A percentile compares a stretch with the other conserved stretches of the same genome.
Evolutionary conservation across 2,113 vertebrate species (phyloP).

Genomic region (Tringa solitaria): DNA sequence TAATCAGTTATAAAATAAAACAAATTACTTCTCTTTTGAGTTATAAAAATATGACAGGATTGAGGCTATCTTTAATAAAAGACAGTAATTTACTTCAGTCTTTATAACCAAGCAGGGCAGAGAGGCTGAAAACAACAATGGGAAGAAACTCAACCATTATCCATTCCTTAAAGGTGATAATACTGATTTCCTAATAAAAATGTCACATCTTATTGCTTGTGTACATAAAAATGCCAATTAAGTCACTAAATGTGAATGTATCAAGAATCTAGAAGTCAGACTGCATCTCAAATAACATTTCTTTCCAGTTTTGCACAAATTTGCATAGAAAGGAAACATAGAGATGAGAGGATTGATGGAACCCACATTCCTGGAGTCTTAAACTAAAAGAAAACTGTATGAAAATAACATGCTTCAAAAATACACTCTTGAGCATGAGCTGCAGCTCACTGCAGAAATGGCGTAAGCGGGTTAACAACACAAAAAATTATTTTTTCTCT

Average conservation of each 20-base stretch:
- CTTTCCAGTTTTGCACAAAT: not conserved
- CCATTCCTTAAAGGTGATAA: not conserved
- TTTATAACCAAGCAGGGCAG: not conserved
- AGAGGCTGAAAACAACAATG: not conserved
- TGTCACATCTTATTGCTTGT: not conserved
- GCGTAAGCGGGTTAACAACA: not conserved
- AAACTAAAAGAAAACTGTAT: not conserved
- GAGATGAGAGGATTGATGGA: not conserved
- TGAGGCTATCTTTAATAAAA: not conserved
- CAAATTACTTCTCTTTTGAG: not conserved
- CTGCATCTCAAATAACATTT: not conserved
- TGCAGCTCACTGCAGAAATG: not conserved
- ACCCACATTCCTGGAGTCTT: not conserved
- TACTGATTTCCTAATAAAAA: not conserved
- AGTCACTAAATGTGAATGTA: not conserved
- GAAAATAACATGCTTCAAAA: not conserved
- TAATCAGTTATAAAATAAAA: not conserved
- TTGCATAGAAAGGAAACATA: not conserved
- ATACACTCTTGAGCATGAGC: not conserved
- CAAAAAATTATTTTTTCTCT: not conserved
- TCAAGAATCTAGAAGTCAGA: not conserved
- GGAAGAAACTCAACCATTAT: not conserved
- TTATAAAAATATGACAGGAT: not conserved
- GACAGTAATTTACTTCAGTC: not conserved
- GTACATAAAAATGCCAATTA: not conserved